Evolutionary conservation across 2,113 vertebrate species (phyloP).

Genomic region (Mus spicilegus): DNA sequence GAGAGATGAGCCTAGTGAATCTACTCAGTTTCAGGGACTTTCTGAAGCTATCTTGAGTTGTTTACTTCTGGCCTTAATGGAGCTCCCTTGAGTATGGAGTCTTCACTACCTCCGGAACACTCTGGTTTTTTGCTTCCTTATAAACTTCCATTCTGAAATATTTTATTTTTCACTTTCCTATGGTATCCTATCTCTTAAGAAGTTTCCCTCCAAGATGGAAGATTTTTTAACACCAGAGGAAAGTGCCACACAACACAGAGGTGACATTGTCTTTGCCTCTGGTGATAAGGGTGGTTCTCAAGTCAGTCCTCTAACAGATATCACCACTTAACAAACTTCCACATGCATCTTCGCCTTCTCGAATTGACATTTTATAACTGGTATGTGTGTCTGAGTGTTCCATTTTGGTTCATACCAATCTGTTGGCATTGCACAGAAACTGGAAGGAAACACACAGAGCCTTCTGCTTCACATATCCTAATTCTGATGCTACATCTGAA

Average conservation of each 20-base stretch:
- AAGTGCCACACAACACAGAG: neutral
- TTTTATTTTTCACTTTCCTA: neutral
- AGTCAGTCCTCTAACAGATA: constrained; percentile 26
- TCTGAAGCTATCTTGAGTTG: neutral
- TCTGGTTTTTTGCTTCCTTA: neutral
- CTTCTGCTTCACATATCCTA: constrained; percentile 68
- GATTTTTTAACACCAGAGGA: neutral
- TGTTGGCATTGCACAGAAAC: constrained; percentile 68
- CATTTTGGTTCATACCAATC: constrained; percentile 78
- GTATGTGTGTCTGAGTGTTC: constrained; percentile 65
- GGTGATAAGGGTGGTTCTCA: constrained; percentile 5
- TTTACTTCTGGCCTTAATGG: neutral
- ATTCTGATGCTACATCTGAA: constrained; percentile 73
- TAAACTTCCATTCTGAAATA: neutral
- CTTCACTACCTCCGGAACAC: neutral
- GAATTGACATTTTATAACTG: constrained; percentile 77
- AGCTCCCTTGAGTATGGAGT: neutral
- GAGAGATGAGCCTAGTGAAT: neutral
- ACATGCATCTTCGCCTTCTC: constrained; percentile 41
- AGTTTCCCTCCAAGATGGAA: neutral
- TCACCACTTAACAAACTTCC: constrained; percentile 49
- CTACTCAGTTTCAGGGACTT: neutral
- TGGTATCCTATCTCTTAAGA: neutral
- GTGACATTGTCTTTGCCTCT: neutral
- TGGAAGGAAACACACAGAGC: constrained; percentile 70